Evolutionary conservation across 2,888 invertebrate genomes (phyloP), one percentile per base, ranked within the genome.

Genomic region (Mesoligia furuncula): DNA sequence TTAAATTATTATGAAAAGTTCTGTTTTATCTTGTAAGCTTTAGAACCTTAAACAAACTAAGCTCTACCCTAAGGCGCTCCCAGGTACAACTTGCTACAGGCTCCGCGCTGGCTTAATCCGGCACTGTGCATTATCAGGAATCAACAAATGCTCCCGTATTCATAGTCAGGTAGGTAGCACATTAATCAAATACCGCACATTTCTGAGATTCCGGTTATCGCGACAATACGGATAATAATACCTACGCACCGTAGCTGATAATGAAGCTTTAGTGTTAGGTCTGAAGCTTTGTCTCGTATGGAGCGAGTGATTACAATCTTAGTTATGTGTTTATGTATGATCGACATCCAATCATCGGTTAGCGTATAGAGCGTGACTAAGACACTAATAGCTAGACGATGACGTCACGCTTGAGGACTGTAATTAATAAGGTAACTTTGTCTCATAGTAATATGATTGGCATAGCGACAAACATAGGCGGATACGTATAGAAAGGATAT

Each of bases 131-230:
- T 57, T 83, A 79, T 83, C 24, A 61, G n/a, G 31, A 69, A 64
- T 65, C 54, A 39, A 39, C 39, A 61, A 72, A 72, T 69, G 31
- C 20, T 72, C n/a, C 17, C 15, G 24, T 73, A 80, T 80, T 68
- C 51, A 39, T 20, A 79, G 24, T 20, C n/a, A 80, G 24, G 36
- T 51, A 31, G 24, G 48, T n/a, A 17, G 39, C 20, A 48, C 17
- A 48, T 67, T 71, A 79, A 84, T 84, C 66, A 79, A 84, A 84
- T 84, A 80, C 66, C 31, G n/a, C 57, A 48, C 61, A 84, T 80
- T 81, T 62, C 54, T 62, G 48, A 36, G 62, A 20, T 67, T 51
- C 66, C 45, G 36, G 61, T 15, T 42, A 66, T 67, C 17, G 66
- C 31, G 24, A 65, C 42, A 69, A 15, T 45, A 59, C 17, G 36